A percentile compares a stretch with the other conserved stretches of the same genome.
phyloP scores from a whole-genome alignment of 37 sponge, comb jelly and placozoan species.

The Ephydatia muelleri region DNA sequence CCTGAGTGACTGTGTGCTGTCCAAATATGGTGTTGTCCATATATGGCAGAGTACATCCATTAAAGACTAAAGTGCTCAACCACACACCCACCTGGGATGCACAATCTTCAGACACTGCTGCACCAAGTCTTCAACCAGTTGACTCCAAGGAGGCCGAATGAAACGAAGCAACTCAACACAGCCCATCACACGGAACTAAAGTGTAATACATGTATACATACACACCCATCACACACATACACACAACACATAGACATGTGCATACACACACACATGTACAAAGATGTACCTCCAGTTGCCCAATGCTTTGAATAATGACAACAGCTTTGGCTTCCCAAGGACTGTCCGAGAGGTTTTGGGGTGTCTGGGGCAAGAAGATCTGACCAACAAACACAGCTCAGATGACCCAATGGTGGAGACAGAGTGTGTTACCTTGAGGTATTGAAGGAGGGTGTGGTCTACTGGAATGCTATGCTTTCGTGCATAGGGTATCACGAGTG shows the following conservation, averaged over 20 bases:
- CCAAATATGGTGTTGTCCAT: background rate
- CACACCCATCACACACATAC: background rate
- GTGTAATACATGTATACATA: background rate
- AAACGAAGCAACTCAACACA: constrained; percentile 50
- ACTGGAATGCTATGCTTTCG: constrained; percentile 16
- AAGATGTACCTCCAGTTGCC: background rate
- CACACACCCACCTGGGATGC: constrained; percentile 23
- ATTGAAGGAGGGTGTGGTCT: constrained; percentile 50
- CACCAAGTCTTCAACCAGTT: constrained; percentile 56
- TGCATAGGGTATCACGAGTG: constrained; percentile 39
- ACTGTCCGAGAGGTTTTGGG: constrained; percentile 28
- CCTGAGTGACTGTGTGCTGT: constrained; percentile 18
- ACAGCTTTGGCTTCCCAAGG: constrained; percentile 59
- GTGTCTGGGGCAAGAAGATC: constrained; percentile 38
- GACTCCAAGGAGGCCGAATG: constrained; percentile 50
- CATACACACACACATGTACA: constrained; percentile 6
- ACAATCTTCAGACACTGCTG: constrained; percentile 27
- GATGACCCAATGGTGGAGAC: constrained; percentile 3
- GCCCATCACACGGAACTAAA: constrained; percentile 39
- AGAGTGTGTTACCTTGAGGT: constrained; percentile 48
- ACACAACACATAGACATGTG: background rate
- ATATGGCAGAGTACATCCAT: background rate
- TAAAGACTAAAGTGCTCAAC: background rate
- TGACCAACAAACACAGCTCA: too few species aligned
- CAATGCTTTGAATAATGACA: constrained; percentile 31